Base-by-base conservation (phyloP, 2,797 vertebrate species). In the Artibeus lituratus region DNA sequence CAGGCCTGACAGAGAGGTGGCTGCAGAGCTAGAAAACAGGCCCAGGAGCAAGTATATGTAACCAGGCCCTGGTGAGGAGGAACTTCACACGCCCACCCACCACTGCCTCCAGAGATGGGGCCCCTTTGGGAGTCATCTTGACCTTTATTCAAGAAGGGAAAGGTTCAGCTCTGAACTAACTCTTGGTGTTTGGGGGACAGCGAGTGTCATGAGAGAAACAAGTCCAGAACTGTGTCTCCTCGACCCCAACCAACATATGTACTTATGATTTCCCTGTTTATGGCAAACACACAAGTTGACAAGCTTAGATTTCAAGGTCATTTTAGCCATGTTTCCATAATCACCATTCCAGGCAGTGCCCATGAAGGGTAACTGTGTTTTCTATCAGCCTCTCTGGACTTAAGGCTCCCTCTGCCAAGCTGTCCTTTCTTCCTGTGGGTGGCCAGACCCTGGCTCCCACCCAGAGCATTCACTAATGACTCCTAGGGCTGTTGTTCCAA, bases 351-450 rank as follows among this genome's bases (percentile, higher is more conserved):
- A 18, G 69, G 29, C 29, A 4, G 16, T n/a, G 26, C 35, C 1
- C 0, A 2, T 2, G 15, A 12, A 5, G 2, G 15, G 35, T 2
- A 10, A 16, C 2, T 10, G 6, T 0, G 19, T 29, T 12, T 35
- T 59, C 16, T 2, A 10, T 11, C 35, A 37, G 57, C 51, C 87
- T 39, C 19, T 53, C 44, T 2, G 81, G 77, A 53, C 32, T 22
- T 57, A 8, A 1, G 24, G 11, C 44, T 51, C 70, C 44, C 39
- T 24, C 18, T 53, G 57, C 53, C 8, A 37, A 14, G 6, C 72
- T 12, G 2, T 4, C 59, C 53, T 57, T 15, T 16, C 47, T 7
- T 37, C 7, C 21, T 29, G 15, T 5, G 3, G 2, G 10, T 16
- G 15, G 70, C 49, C 6, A 10, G 57, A 1, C 11, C 62, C 53